A percentile compares a stretch with the other conserved stretches of the same genome.
These are phyloP conservation scores for Leptobrachium ailaonicum DNA, from an alignment of 2,113 vertebrate species.

Conservation along the genomic window DNA sequence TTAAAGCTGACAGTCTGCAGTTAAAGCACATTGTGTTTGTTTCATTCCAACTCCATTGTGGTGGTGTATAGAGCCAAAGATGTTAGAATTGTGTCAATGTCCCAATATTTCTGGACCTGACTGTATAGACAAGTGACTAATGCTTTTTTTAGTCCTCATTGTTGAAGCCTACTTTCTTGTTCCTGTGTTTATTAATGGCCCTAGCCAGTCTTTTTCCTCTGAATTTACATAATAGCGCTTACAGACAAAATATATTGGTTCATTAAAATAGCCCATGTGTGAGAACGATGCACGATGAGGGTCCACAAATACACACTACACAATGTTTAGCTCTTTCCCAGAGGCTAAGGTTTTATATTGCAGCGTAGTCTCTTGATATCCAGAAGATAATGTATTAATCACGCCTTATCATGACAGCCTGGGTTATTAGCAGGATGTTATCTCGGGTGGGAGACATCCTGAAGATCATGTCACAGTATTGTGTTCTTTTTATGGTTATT, in stretches of 20 bases:
- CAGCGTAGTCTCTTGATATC: not conserved
- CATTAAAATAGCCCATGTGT: not conserved
- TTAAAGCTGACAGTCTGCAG: no score
- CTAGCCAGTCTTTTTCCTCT: not conserved
- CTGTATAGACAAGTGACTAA: no score
- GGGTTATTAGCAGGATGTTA: not conserved
- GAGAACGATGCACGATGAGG: not conserved
- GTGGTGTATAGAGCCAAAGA: no score
- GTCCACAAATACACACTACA: not conserved
- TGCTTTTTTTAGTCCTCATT: no score
- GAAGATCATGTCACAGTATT: not conserved
- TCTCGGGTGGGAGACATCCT: not conserved
- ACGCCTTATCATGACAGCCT: not conserved
- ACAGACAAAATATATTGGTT: not conserved
- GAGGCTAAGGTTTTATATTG: not conserved
- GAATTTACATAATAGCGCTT: not conserved
- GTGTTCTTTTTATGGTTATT: conserved; percentile 3
- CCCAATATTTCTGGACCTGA: no score
- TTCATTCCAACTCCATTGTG: no score
- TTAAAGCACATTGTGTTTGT: no score
- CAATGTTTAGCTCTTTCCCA: not conserved
- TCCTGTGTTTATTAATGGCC: not conserved
- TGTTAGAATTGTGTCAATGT: no score
- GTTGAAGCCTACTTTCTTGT: no score
- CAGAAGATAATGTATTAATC: not conserved